Evolutionary conservation across 2,113 vertebrate species (phyloP).

Genomic region (Amia ocellicauda): DNA sequence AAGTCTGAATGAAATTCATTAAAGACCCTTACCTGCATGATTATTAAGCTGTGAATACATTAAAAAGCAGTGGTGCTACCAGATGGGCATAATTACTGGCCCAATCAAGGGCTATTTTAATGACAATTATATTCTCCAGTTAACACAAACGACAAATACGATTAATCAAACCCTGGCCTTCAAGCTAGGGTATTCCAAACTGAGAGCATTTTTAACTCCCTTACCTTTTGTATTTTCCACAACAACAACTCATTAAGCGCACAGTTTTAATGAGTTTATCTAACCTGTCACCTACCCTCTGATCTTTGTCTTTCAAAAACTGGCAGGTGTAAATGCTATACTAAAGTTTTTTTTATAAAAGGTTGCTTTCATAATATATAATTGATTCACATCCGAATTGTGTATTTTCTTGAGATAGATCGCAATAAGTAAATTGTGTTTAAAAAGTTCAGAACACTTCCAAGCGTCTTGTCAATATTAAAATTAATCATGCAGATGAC

Average conservation of each 20-base stretch:
- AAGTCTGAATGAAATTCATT: conserved; percentile 61
- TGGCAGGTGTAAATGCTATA: no score
- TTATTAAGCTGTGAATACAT: conserved; percentile 66
- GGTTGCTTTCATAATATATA: no score
- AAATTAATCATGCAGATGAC: no score
- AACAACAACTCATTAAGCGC: conserved; percentile 39
- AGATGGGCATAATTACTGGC: conserved; percentile 69
- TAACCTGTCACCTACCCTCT: conserved; percentile 18
- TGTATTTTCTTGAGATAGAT: no score
- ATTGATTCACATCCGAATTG: no score
- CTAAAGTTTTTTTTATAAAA: no score
- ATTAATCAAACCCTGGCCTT: conserved; percentile 58
- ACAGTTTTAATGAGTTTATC: conserved; percentile 33
- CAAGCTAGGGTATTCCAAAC: conserved; percentile 25
- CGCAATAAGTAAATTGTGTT: no score
- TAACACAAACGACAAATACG: conserved; percentile 45
- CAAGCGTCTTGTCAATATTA: no score
- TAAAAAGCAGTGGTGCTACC: conserved; percentile 54
- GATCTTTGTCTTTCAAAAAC: not conserved
- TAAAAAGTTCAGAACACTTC: no score
- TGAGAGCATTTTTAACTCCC: conserved; percentile 39
- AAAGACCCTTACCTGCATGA: conserved; percentile 64
- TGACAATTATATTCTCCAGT: conserved; percentile 61
- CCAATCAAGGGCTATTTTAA: conserved; percentile 67
- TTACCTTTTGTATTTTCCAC: not conserved